Conservation (phyloP, 2,888 invertebrate species). For the Drosophila fungiperda region DNA sequence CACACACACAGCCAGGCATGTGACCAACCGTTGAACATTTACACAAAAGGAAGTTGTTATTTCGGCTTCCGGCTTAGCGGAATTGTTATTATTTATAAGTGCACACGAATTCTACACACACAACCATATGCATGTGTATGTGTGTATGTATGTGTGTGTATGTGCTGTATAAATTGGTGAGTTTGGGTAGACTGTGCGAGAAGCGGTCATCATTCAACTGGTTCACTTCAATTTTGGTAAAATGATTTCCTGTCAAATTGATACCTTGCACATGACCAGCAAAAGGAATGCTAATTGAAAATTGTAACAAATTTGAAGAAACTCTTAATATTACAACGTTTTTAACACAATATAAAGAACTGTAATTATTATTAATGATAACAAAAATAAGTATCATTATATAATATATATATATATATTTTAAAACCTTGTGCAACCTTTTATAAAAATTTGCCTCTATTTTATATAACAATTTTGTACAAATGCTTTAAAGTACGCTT, state of each 20-base stretch:
- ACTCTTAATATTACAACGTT: not conserved
- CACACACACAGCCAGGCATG: slow-evolving; percentile 48
- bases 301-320: not conserved
- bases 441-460: not conserved
- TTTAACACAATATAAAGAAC: not conserved
- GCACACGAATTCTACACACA: slow-evolving; percentile 38
- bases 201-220: slow-evolving; percentile 20
- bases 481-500: not conserved
- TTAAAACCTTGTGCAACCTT: not conserved
- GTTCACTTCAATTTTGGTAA: slow-evolving; percentile 23
- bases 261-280: slow-evolving; percentile 3
- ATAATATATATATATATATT: too few species aligned
- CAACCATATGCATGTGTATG: not conserved
- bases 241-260: slow-evolving; percentile 32
- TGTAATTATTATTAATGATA: not conserved
- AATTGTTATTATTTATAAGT: slow-evolving; percentile 78
- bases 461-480: not conserved
- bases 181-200: not conserved
- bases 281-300: not conserved
- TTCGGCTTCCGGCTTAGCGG: slow-evolving; percentile 77
- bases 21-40: slow-evolving; percentile 71
- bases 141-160: not conserved
- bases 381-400: too few species aligned
- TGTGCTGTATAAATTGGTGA: not conserved
- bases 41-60: slow-evolving; percentile 81